Conservation (phyloP, 2,797 vertebrate genomes). For the Jordanella pulchra region DNA sequence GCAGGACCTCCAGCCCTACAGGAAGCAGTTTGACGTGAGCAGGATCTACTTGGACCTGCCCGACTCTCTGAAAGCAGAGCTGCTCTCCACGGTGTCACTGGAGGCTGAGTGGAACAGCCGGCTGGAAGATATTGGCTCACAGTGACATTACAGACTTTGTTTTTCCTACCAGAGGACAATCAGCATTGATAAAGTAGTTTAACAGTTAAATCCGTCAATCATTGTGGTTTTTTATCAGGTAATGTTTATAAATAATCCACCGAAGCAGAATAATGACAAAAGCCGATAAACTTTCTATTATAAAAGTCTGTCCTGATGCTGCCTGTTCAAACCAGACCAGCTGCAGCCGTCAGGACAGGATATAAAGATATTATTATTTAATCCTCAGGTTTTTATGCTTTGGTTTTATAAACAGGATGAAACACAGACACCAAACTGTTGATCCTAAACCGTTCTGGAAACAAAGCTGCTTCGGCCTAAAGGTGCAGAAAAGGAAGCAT, state of each 20-base stretch:
- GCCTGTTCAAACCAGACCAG: not conserved
- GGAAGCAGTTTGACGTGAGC: slow-evolving; percentile 78
- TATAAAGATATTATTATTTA: not conserved
- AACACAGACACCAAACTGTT: too few relatives aligned
- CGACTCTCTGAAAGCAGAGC: slow-evolving; percentile 78
- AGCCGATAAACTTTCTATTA: too few relatives aligned
- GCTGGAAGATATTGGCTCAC: too few relatives aligned
- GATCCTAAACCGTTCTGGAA: too few relatives aligned
- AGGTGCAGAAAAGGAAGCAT: too few relatives aligned
- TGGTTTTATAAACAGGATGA: too few relatives aligned
- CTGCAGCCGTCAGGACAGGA: not conserved
- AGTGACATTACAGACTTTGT: too few relatives aligned
- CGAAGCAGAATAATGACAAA: not conserved
- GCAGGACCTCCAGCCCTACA: slow-evolving; percentile 85
- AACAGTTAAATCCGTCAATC: not conserved
- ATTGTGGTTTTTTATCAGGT: not conserved
- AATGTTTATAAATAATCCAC: not conserved
- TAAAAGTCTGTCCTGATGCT: not conserved
- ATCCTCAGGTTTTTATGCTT: too few relatives aligned
- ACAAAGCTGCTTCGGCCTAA: too few relatives aligned
- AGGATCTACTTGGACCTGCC: slow-evolving; percentile 90
- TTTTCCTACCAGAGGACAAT: too few relatives aligned
- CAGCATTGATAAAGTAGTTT: not conserved
- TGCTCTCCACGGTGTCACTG: slow-evolving; percentile 67
- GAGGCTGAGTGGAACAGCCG: not conserved